Base-by-base conservation (phyloP, 2,888 invertebrate genomes). In the Lycophotia porphyrea region DNA sequence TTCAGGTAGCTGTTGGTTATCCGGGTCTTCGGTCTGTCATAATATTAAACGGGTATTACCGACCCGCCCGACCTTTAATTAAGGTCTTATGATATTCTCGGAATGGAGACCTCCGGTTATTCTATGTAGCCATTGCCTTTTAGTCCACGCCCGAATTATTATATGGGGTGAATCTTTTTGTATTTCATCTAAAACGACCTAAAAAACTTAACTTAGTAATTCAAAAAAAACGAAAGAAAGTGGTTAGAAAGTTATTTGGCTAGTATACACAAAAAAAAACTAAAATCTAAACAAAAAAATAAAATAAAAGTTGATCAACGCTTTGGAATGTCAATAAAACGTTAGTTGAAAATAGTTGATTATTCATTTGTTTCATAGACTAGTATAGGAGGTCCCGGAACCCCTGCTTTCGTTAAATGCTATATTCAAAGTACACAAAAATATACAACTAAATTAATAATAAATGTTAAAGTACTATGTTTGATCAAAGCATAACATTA, bases 11-110 rank as follows among this genome's bases (percentile, higher is more conserved):
- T 60, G 60, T 21, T 34, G 9, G 21, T 18, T 31, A 21, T 5
- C 34, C 60, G 34, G 60, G 21, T 60, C 9, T 1, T 21, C 34
- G 21, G 31, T 60, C 60, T 34, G 27, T 36, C 49, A 47, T 74
- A 18, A 74, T 55, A 47, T 65, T 47, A 49, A 42, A 42, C 13
- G 18, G 47, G 39, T 66, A 42, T 42, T 27, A 49, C 47, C 7
- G 31, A 75, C 55, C 31, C 24, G 13, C 13, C 44, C 31, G 8
- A 8, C 13, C 15, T 74, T 39, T 47, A 74, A 74, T 74, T 36
- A 44, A 44, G 36, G 2, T 63, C 31, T 60, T 60, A 34, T 58
- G 31, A 31, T 55, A 34, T 63, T 36, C 9, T 8, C 11, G 8
- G 13, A 71, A 60, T 24, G 24, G 13, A 55, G 42, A 15, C 7